Base-by-base conservation (phyloP, 2,797 vertebrate genomes). In the Siniperca obscura region DNA sequence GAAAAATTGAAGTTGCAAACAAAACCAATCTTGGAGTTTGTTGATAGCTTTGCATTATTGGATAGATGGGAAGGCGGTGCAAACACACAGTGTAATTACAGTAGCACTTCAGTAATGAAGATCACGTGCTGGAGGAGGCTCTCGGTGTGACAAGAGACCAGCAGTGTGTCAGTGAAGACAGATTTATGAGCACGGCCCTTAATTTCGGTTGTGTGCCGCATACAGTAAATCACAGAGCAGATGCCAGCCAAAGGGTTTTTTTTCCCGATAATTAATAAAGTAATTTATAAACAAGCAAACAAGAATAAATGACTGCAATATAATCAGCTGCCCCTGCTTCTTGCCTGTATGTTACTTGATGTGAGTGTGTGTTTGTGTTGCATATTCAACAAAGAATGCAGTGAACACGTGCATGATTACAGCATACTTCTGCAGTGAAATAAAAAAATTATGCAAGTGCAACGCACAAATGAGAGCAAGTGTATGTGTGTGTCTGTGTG, bases 281-380 rank as follows among this genome's bases (percentile, higher is more conserved):
- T 89, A 52, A 87, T 90, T 91, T 85, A 87, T 89, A 89, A 92
- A 93, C 90, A 86, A 86, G 83, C 74, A 90, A 90, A 92, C 84
- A 80, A 81, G 74, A 83, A 88, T 82, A 83, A 87, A 90, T 86
- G 72, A 84, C 42, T 81, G 69, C 80, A 62, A 76, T 77, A 67
- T 87, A 82, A 89, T 75, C 65, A 62, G 70, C 69, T 71, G 74
- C 44, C 53, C 19, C 57, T 73, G 74, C 38, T 69, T 75, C 52
- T 44, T 66, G 68, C 60, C 42, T 67, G 74, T 66, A 27, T 71
- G 61, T 56, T 74, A 34, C 38, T 30, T 76, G 80, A 76, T 62
- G 73, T 1, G 53, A n/a, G 27, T 61, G 62, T 72, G 36, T 64
- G 25, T 77, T 36, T 61, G 56, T 68, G 59, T 19, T 53, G 17